These are phyloP conservation scores for Ceyx melanurus DNA, from an alignment of 2,113 vertebrate genomes.

Conservation along the genomic window DNA sequence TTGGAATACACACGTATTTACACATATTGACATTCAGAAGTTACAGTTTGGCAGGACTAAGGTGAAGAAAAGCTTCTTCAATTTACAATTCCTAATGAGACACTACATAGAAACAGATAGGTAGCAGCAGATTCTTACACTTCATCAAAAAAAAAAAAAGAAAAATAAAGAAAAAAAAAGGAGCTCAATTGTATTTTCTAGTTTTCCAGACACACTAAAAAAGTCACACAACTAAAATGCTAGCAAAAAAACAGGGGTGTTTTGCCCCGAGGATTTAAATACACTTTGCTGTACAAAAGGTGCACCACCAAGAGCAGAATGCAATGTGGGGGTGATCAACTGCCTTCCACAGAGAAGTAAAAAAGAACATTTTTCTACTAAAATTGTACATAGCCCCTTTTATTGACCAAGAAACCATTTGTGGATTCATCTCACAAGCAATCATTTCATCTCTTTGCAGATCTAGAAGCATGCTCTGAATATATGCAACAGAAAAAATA, in stretches of 20 bases:
- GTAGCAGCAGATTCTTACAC: constrained; percentile 82
- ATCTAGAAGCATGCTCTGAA: not conserved
- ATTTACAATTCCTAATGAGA: constrained; percentile 70
- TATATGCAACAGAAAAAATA: not conserved
- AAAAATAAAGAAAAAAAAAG: constrained; percentile 35
- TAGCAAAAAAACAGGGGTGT: constrained; percentile 27
- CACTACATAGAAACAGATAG: constrained; percentile 77
- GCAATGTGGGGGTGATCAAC: not conserved
- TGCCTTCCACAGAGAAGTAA: constrained; percentile 39
- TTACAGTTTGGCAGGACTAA: constrained; percentile 78
- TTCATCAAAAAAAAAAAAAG: constrained; percentile 69
- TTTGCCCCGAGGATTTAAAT: not conserved
- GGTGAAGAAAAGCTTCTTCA: constrained; percentile 71
- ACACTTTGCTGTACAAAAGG: constrained; percentile 48
- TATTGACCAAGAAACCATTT: constrained; percentile 33
- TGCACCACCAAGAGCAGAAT: constrained; percentile 34
- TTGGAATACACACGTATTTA: constrained; percentile 85
- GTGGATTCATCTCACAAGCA: not conserved
- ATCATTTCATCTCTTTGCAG: constrained; percentile 5
- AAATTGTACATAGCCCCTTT: constrained; percentile 36
- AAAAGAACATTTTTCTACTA: constrained; percentile 31
- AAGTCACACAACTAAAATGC: constrained; percentile 66
- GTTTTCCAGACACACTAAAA: constrained; percentile 45
- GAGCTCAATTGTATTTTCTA: constrained; percentile 48
- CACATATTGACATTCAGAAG: constrained; percentile 73